Base-by-base conservation (phyloP, 2,888 invertebrate genomes). In the Lasioglossum vierecki region DNA sequence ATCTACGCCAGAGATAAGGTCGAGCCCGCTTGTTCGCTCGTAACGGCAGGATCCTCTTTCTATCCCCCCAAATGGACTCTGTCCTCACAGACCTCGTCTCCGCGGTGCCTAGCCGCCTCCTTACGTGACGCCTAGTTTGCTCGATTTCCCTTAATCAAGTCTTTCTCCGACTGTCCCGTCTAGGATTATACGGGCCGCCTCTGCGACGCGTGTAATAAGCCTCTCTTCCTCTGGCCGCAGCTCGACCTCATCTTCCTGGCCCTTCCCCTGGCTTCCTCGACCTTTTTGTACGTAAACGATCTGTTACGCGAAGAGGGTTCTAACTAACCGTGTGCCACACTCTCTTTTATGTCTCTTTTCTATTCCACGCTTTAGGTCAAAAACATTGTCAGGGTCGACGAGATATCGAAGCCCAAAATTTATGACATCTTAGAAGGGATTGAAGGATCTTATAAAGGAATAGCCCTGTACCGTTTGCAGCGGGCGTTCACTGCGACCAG, bases 1-100 rank as follows among this genome's bases (percentile, higher is more conserved):
- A 92, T 93, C 93, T 88, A 86, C 87, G 88, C 85, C 87, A 85
- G 88, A 92, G 92, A 92, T 93, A 93, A 93, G 90, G 90, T 88
- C 82, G 88, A 76, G 80, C 74, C 53, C 63, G 79, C 76, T 68
- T 68, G 68, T 79, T 76, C 82, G 76, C 76, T 82, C 86, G 88
- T 89, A 90, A 89, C 86, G 76, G 82, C 30, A 66, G 22, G 71
- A 44, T 71, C 41, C 72, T 60, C 77, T 30, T 75, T 30, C 41
- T 35, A 75, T 79, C 79, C 63, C 88, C 35, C 46, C 77, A 57
- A 82, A 35, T 49, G 75, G 70, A 80, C 35, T 53, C 44, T 15
- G 80, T 71, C 82, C 82, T 71, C 68, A 80, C 73, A 79, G 86
- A 86, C 77, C 9, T 70, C 68, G 76, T 80, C 75, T 68, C n/a